Percentiles rank a stretch among this genome's conserved stretches.
These are phyloP conservation scores for Takifugu bimaculatus DNA, from an alignment of 2,113 vertebrate species.

Conservation along the genomic window DNA sequence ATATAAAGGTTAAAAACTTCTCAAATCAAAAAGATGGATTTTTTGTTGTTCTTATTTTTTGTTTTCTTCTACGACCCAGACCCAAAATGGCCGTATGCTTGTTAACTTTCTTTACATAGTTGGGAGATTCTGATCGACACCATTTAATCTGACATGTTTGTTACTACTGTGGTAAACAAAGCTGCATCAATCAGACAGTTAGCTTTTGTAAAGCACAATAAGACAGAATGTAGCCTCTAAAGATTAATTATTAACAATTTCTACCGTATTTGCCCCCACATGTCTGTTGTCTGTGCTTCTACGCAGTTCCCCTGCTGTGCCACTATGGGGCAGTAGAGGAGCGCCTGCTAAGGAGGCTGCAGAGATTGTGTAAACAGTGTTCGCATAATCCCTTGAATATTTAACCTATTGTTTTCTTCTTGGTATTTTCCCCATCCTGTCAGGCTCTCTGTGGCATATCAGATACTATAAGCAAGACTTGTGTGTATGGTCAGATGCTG, in stretches of 20 bases:
- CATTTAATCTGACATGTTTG: no score
- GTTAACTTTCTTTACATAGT: no score
- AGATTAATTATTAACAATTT: not conserved
- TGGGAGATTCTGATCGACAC: no score
- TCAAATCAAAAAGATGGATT: not conserved
- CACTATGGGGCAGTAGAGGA: constrained; percentile 50
- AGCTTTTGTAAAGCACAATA: no score
- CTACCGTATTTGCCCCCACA: not conserved
- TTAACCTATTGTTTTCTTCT: constrained; percentile 44
- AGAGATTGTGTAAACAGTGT: constrained; percentile 22
- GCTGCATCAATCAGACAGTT: no score
- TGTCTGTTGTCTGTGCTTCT: not conserved
- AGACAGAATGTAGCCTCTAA: no score
- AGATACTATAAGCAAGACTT: constrained; percentile 44
- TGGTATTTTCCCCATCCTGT: constrained; percentile 37
- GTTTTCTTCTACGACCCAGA: no score
- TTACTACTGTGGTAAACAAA: no score
- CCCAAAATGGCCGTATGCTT: no score
- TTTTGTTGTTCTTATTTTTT: no score
- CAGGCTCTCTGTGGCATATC: constrained; percentile 24
- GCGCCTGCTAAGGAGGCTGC: constrained; percentile 2
- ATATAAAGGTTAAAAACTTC: not conserved
- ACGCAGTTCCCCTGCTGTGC: constrained; percentile 26
- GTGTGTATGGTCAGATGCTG: constrained; percentile 6
- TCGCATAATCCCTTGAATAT: constrained; percentile 43